These are phyloP conservation scores for Bombus polaris DNA, from an alignment of 1,140 invertebrate genomes.

Conservation along the genomic window DNA sequence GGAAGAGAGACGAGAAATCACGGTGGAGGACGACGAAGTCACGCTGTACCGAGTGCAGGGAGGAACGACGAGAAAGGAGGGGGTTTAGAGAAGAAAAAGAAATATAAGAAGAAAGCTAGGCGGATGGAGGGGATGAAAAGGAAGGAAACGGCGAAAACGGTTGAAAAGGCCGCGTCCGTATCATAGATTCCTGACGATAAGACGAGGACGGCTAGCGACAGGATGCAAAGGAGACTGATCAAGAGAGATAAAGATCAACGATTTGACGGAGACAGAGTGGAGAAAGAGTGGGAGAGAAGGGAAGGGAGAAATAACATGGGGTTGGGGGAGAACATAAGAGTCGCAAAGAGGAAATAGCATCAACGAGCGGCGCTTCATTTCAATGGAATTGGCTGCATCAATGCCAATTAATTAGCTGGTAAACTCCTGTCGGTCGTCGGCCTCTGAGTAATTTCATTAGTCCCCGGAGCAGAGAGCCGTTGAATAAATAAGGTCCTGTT, in stretches of 20 bases:
- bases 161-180: constrained; percentile 13
- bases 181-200: constrained; percentile 15
- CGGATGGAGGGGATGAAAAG: neutral
- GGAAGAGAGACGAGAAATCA: neutral
- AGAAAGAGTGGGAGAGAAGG: neutral
- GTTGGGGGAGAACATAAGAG: constrained; percentile 8
- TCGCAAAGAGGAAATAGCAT: constrained; percentile 42
- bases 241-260: neutral
- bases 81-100: too few relatives aligned
- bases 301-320: constrained; percentile 6
- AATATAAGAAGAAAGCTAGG: neutral
- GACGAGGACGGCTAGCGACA: neutral
- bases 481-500: constrained; percentile 65
- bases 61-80: neutral
- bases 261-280: neutral
- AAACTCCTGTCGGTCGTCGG: constrained; percentile 51
- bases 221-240: constrained; percentile 12
- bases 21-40: neutral
- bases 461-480: constrained; percentile 37
- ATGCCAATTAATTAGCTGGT: constrained; percentile 73
- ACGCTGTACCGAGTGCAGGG: neutral
- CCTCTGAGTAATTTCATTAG: constrained; percentile 65
- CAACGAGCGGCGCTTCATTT: constrained; percentile 56
- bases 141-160: neutral
- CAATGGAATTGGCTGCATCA: constrained; percentile 71